Evolutionary conservation across 2,113 vertebrate species (phyloP), one percentile per base, ranked within the genome.

Genomic region (Psephotus haematonotus): DNA sequence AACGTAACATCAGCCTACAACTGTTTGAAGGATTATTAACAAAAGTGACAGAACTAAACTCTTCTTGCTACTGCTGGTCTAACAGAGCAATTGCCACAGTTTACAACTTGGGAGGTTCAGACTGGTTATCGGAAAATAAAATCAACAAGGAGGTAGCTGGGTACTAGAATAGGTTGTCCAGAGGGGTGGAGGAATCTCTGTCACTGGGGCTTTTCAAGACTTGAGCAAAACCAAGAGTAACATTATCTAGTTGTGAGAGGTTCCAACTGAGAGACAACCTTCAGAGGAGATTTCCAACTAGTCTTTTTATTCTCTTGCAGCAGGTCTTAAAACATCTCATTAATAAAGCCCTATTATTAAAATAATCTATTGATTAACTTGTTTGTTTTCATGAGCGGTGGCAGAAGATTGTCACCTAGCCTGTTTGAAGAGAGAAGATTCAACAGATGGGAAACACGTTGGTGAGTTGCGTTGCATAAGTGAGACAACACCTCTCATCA

Each of bases 371-470:
- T 77, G 82, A 91, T 91, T 93, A 82, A 79, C 47, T 92, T 84
- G 84, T 79, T 93, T 92, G 64, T 39, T 77, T 90, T 95, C 24
- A 25, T 78, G 91, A 89, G 65, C 68, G 33, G 27, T 68, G 39
- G 52, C 31, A 68, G 67, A 95, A 91, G 83, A 96, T 93, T 97
- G 96, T 91, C 74, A 87, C 81, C 74, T 18, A 91, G 93, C 96
- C 93, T 91, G 96, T 93, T 95, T 71, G 72, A 82, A 93, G 60
- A 33, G 20, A 68, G 47, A 69, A 47, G 41, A 50, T 64, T 75
- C 44, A 55, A 37, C 20, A 59, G 23, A 60, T 28, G 39, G 72
- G 65, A 68, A 95, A 92, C 72, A 93, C 77, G 74, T 84, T 13
- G 29, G 16, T 68, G 55, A 91, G 65, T 93, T 92, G 20, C 4